Conservation (phyloP, 2,797 vertebrate species). For the Kryptopterus vitreolus region DNA sequence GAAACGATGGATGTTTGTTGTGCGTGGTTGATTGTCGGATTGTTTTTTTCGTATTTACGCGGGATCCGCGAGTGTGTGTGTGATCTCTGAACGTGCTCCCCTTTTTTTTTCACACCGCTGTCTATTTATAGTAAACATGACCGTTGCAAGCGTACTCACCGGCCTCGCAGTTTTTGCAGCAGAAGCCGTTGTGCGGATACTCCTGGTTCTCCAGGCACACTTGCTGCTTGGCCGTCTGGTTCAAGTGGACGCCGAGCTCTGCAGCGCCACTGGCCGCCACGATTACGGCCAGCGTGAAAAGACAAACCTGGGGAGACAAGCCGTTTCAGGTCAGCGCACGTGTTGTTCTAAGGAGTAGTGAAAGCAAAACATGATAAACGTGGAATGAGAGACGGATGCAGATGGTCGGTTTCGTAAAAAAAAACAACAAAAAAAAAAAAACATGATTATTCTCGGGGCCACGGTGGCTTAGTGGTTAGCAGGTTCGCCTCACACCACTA, state of each 20-base stretch:
- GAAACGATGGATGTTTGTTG: constrained; percentile 1
- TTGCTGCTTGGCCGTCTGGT: constrained; percentile 53
- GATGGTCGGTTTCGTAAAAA: neutral
- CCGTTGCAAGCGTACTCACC: constrained; percentile 63
- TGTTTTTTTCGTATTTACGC: neutral
- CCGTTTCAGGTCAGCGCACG: neutral
- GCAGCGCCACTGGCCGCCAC: constrained; percentile 13
- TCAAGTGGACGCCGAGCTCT: constrained; percentile 34
- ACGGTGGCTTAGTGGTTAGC: too few species aligned
- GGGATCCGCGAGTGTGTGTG: neutral
- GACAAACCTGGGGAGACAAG: constrained; percentile 28
- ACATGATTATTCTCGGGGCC: too few species aligned
- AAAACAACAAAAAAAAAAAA: neutral
- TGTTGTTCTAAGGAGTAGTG: too few species aligned
- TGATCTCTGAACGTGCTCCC: too few species aligned
- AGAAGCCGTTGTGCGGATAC: constrained; percentile 69
- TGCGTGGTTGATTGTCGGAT: neutral
- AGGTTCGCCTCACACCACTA: too few species aligned
- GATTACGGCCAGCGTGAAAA: constrained; percentile 21
- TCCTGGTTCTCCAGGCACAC: constrained; percentile 72
- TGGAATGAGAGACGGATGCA: neutral
- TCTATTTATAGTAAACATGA: neutral
- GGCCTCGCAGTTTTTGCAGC: constrained; percentile 77
- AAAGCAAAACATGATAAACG: neutral
- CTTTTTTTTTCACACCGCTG: neutral